Conservation (phyloP, 30 jellyfish, hydroid and myxozoan species). For the Aurelia sp. region DNA sequence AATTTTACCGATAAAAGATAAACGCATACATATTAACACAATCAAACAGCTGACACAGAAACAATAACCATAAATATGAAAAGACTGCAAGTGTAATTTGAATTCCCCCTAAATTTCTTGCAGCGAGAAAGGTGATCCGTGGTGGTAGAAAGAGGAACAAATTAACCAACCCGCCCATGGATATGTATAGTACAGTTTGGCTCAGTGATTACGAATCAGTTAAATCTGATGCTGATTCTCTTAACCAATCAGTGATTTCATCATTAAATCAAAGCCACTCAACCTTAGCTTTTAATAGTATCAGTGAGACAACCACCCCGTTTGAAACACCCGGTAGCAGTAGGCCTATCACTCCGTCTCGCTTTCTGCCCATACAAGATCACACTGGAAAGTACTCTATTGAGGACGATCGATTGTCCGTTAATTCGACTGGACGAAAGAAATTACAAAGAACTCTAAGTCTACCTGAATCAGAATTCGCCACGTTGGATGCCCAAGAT, state of each 20-base stretch:
- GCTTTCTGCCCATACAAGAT: conserved; percentile 44
- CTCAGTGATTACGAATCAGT: conserved; percentile 96
- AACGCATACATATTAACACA: no score
- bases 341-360: conserved; percentile 85
- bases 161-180: conserved; percentile 75
- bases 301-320: conserved; percentile 71
- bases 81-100: conserved; percentile 21
- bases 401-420: conserved; percentile 72
- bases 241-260: conserved; percentile 75
- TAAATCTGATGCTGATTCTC: conserved; percentile 83
- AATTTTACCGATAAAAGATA: no score
- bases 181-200: conserved; percentile 98
- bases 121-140: conserved; percentile 77
- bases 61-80: neutral
- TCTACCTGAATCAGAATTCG: conserved; percentile 95
- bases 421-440: conserved; percentile 68
- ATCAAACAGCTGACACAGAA: no score
- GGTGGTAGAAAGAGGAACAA: conserved; percentile 77
- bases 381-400: conserved; percentile 37
- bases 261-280: conserved; percentile 77
- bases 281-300: conserved; percentile 58
- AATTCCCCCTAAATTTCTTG: conserved; percentile 69
- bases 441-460: conserved; percentile 90
- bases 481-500: conserved; percentile 85
- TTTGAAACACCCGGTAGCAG: conserved; percentile 74